Conservation (phyloP, 2,797 vertebrate species). For the Chlorospingus flavigularis region DNA sequence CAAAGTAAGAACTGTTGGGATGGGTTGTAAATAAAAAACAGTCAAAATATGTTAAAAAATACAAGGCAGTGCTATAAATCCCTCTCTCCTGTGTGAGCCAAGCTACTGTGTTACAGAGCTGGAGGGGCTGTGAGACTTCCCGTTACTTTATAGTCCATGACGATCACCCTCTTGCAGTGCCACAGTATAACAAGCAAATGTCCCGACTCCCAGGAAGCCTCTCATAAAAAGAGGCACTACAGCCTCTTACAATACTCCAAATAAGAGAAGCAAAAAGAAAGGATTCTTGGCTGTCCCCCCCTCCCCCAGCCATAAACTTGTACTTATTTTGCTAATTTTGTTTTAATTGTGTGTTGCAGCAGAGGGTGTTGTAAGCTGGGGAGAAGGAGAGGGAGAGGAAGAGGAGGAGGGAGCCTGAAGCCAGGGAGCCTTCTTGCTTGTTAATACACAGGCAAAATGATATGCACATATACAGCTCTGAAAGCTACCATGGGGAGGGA, state of each 20-base stretch:
- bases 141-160: slow-evolving; percentile 53
- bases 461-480: slow-evolving; percentile 46
- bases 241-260: background rate
- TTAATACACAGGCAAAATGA: slow-evolving; percentile 52
- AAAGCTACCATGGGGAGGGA: slow-evolving; percentile 38
- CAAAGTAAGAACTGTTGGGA: background rate
- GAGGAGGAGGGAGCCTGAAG: background rate
- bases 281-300: rapidly evolving
- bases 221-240: slow-evolving; percentile 32
- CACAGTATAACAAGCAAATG: slow-evolving; percentile 50
- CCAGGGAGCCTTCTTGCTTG: background rate
- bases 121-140: slow-evolving; percentile 54
- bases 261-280: background rate
- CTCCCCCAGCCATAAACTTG: background rate
- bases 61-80: slow-evolving; percentile 48
- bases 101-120: slow-evolving; percentile 22
- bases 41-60: slow-evolving; percentile 58
- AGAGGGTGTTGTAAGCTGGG: background rate
- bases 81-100: slow-evolving; percentile 19
- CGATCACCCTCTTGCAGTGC: slow-evolving; percentile 36
- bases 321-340: background rate
- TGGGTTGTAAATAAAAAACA: slow-evolving; percentile 40
- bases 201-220: slow-evolving; percentile 36
- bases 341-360: background rate
- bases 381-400: background rate